These are phyloP conservation scores for Rhinopomastus cyanomelas DNA, from an alignment of 2,113 vertebrate genomes.

Conservation along the genomic window DNA sequence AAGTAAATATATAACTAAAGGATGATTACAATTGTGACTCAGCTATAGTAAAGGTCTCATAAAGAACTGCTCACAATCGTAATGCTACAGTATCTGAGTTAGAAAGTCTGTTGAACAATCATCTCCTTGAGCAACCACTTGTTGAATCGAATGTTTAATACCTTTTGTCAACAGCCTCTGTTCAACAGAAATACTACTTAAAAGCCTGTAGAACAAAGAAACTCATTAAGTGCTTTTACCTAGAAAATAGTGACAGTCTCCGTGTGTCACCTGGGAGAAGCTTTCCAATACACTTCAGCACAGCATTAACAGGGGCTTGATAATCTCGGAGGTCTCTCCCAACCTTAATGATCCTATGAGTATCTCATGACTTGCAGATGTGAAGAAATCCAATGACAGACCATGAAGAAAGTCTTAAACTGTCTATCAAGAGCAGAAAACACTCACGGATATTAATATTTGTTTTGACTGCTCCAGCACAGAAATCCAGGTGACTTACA, in stretches of 20 bases:
- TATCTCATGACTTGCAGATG: background rate
- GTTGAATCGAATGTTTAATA: constrained; percentile 85
- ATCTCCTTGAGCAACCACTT: constrained; percentile 85
- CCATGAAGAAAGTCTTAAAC: background rate
- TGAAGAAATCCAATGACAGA: background rate
- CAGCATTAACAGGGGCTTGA: background rate
- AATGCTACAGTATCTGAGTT: constrained; percentile 76
- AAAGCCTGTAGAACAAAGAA: constrained; percentile 69
- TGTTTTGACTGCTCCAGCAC: background rate
- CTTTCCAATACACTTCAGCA: background rate
- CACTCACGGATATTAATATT: background rate
- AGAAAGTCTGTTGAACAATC: constrained; percentile 86
- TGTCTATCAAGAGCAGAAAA: background rate
- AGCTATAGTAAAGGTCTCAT: background rate
- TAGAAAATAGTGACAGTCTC: background rate
- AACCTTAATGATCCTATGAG: background rate
- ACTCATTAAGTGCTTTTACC: background rate
- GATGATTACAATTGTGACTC: background rate
- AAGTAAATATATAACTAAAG: background rate
- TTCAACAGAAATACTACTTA: constrained; percentile 89
- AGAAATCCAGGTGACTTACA: background rate
- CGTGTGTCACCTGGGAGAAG: background rate
- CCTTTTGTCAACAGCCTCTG: constrained; percentile 88
- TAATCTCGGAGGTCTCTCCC: no score
- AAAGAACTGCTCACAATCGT: background rate